Conservation (phyloP, 2,888 invertebrate genomes). For the Dolomedes plantarius region DNA sequence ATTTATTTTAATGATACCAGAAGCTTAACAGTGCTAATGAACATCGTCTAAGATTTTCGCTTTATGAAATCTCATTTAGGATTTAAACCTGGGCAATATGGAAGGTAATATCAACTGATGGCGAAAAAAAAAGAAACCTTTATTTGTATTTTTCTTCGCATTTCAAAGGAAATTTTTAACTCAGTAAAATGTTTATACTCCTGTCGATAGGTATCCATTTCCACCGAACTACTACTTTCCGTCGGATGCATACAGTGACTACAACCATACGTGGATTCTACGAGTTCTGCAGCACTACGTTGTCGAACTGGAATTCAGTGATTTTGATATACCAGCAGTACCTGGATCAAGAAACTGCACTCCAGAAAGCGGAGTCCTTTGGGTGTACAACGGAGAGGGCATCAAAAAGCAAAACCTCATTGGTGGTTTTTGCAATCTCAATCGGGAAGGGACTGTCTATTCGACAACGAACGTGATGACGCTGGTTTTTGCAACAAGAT, state of each 20-base stretch:
- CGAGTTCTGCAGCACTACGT: conserved; percentile 61
- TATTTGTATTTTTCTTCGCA: too few relatives aligned
- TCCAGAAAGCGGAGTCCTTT: conserved; percentile 72
- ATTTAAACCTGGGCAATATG: too few relatives aligned
- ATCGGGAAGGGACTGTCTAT: conserved; percentile 73
- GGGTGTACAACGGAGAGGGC: conserved; percentile 72
- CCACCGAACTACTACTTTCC: conserved; percentile 73
- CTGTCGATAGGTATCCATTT: conserved; percentile 74
- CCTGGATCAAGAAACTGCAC: conserved; percentile 74
- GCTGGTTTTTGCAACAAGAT: conserved; percentile 72
- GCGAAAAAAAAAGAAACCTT: too few relatives aligned
- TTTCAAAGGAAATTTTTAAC: too few relatives aligned
- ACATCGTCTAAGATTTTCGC: too few relatives aligned
- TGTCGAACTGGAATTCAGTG: conserved; percentile 74
- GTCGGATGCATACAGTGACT: conserved; percentile 62
- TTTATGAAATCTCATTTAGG: too few relatives aligned
- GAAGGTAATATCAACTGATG: too few relatives aligned
- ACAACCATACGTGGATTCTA: conserved; percentile 74
- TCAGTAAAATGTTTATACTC: too few relatives aligned
- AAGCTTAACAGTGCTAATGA: too few relatives aligned
- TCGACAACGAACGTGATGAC: conserved; percentile 71
- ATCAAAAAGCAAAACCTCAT: conserved; percentile 46
- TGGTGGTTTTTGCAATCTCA: conserved; percentile 74
- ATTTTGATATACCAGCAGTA: conserved; percentile 74
- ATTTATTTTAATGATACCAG: too few relatives aligned